Base-by-base conservation (phyloP, 2,797 vertebrate species). In the Labeo calbasu region DNA sequence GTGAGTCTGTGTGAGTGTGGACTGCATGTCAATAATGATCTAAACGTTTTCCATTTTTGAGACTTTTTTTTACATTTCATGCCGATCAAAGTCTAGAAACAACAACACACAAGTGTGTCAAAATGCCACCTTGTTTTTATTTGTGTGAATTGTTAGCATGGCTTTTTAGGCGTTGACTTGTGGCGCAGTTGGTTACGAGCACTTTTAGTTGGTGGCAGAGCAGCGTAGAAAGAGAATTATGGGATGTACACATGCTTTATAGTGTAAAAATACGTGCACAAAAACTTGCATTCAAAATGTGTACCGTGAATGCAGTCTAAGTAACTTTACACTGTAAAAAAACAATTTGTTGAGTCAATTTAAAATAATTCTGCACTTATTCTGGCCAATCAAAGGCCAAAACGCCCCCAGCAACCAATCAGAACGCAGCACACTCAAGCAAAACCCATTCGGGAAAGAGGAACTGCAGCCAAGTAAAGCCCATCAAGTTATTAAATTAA, bases 341-440 rank as follows among this genome's bases (percentile, higher is more conserved):
- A 32, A 32, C 28, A 32, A 32, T 32, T 32, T 32, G 28, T 32
- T 32, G 28, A 32, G 28, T 32, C 28, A 32, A 77, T 50, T 77
- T n/a, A 19, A 83, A 77, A 76, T 76, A 65, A 53, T 51, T 63
- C 43, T 28, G 68, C n/a, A 32, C n/a, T 65, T 4, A 25, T 55
- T 77, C 63, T 28, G 50, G 23, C 72, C 73, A 77, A 68, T 83
- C 50, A 43, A 15, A 46, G 32, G 32, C n/a, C 32, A 48, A 28
- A 32, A 81, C n/a, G 5, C 36, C 10, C 51, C 36, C 1, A 17
- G 12, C 14, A 63, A 23, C 84, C 78, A 79, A 84, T 79, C 55
- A 28, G 59, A 70, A 36, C 9, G 14, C 69, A 83, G 72, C 5
- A 59, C 17, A 25, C 6, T 70, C 51, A 76, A 65, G 25, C 59